Base-by-base conservation (phyloP, 2,113 vertebrate species). In the Mobula birostris region DNA sequence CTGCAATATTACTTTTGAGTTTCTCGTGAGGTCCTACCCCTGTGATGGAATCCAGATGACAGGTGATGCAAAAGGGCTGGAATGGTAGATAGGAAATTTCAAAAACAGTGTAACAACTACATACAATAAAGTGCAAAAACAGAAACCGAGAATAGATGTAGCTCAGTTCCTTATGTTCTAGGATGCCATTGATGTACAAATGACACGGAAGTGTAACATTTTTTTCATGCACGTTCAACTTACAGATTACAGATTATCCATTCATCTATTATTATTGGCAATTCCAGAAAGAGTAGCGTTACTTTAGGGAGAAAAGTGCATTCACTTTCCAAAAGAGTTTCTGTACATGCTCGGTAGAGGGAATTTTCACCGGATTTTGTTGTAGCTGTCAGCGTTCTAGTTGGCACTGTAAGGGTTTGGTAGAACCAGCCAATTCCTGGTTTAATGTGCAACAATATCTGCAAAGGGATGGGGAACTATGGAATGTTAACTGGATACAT, bases 301-400 rank as follows among this genome's bases (percentile, higher is more conserved):
- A 66, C 29, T 90, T 88, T 66, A 61, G 85, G 82, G 56, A 48
- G 40, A 85, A 88, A 88, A 66, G 58, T 61, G 24, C 61, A 32
- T 88, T 66, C 29, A 14, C 83, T 27, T 63, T 88, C 3, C 29
- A 14, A 61, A n/a, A 61, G 11, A 27, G 58, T 63, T 63, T 88
- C 58, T 61, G 58, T 58, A 58, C 27, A 29, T 61, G 83, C 58
- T 63, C 58, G n/a, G 11, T 66, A 29, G 63, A 90, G n/a, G 66
- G 29, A 90, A 32, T 66, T 66, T 36, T 19, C n/a, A 90, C 85
- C 61, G 40, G 11, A 17, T 5, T 90, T 90, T 7, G 66, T 90
- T 90, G 61, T 32, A 36, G 61, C 85, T 68, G 85, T 90, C 85
- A 90, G 85, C 61, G 85, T 90, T 90, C 61, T 90, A 90, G 85